Conservation (phyloP, 2,888 invertebrate species). For the Calephelis perditalis region DNA sequence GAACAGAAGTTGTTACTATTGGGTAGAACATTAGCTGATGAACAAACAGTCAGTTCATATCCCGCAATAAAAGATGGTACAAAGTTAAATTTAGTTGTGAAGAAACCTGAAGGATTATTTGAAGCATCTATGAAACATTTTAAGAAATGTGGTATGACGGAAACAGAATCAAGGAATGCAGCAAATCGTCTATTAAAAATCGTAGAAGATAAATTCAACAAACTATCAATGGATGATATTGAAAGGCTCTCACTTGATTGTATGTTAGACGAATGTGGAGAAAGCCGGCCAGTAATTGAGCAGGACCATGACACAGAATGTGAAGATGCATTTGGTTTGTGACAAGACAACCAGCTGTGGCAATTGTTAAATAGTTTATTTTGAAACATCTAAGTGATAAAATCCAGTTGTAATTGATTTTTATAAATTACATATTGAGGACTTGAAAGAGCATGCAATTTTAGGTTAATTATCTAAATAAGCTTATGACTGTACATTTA, state of each 20-base stretch:
- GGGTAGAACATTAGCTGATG: constrained; percentile 85
- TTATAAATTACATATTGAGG: constrained; percentile 3
- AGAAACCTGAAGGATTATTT: constrained; percentile 81
- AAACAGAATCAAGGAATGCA: constrained; percentile 80
- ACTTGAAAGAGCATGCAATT: constrained; percentile 4
- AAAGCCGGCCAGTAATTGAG: constrained; percentile 30
- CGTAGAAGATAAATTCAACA: constrained; percentile 70
- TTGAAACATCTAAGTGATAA: constrained; percentile 7
- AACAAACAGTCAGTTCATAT: constrained; percentile 83
- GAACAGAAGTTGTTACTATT: constrained; percentile 85
- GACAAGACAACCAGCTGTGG: constrained; percentile 23
- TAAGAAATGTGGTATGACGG: constrained; percentile 77
- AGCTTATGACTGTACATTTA: constrained; percentile 2
- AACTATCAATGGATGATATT: constrained; percentile 78
- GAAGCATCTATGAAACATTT: constrained; percentile 78
- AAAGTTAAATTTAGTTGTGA: constrained; percentile 84
- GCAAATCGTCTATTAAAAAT: constrained; percentile 78
- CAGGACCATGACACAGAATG: constrained; percentile 41
- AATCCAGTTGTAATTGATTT: constrained; percentile 2
- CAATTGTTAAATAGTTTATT: constrained; percentile 19
- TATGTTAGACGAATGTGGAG: constrained; percentile 27
- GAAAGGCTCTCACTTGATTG: constrained; percentile 51
- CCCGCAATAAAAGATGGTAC: constrained; percentile 86
- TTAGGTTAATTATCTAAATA: constrained; percentile 1
- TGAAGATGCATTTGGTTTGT: constrained; percentile 35